Percentiles rank a stretch among this genome's conserved stretches.
Evolutionary conservation across 2,888 invertebrate genomes (phyloP).

Genomic region (Tineola bisselliella): DNA sequence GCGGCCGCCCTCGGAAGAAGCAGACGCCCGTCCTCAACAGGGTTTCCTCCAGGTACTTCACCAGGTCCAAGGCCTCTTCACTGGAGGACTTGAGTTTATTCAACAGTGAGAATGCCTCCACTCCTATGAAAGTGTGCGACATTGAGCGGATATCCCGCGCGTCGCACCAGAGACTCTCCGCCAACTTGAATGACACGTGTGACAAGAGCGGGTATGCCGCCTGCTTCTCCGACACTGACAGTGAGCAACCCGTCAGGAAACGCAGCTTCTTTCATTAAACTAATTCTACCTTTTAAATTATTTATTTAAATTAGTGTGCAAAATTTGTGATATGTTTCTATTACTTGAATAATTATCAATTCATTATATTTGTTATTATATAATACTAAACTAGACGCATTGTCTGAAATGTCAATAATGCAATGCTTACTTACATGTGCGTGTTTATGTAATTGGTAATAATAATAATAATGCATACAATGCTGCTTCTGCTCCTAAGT

Average conservation of each 20-base stretch:
- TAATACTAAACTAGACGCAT: no score
- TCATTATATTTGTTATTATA: no score
- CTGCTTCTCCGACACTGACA: conserved; percentile 58
- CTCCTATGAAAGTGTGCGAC: not conserved
- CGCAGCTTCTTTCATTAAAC: conserved; percentile 18
- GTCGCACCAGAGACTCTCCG: not conserved
- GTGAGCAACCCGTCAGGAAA: conserved; percentile 39
- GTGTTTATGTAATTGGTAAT: no score
- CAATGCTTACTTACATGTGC: no score
- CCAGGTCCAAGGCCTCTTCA: not conserved
- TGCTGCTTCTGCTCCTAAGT: no score
- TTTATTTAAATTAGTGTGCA: not conserved
- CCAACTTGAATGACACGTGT: conserved; percentile 15
- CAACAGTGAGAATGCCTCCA: not conserved
- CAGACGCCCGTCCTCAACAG: not conserved
- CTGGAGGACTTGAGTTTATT: not conserved
- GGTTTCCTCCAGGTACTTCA: not conserved
- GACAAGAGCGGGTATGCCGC: conserved; percentile 51
- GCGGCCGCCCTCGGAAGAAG: not conserved
- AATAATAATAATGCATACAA: no score
- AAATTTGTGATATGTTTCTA: not conserved
- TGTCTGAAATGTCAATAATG: no score
- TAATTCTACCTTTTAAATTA: no score
- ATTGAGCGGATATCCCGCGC: not conserved
- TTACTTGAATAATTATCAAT: no score